Evolutionary conservation across 2,888 invertebrate genomes (phyloP).

Genomic region (Lithophane semibrunnea): DNA sequence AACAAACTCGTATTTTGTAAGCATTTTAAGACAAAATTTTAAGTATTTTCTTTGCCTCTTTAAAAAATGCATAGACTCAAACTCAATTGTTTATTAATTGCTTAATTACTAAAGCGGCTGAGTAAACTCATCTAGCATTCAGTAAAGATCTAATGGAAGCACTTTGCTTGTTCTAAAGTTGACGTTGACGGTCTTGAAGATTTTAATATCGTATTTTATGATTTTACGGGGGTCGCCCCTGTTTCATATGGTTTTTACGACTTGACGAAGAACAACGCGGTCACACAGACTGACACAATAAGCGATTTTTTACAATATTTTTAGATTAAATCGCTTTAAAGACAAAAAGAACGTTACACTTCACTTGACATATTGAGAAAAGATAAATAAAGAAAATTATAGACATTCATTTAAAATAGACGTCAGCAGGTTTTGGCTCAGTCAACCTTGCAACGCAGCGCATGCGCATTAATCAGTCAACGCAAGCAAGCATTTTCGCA

Average conservation of each 20-base stretch:
- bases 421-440: background rate
- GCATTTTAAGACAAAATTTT: background rate
- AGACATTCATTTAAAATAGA: too few relatives aligned
- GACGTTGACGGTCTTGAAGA: constrained; percentile 5
- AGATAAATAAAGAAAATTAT: too few relatives aligned
- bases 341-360: too few relatives aligned
- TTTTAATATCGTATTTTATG: constrained; percentile 11
- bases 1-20: background rate
- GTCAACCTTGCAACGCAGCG: background rate
- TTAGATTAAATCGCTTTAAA: background rate
- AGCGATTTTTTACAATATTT: background rate
- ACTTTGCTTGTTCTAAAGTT: constrained; percentile 19
- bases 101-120: constrained; percentile 36
- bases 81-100: constrained; percentile 22
- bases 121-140: constrained; percentile 38
- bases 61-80: constrained; percentile 1
- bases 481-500: constrained; percentile 28
- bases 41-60: background rate
- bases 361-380: too few relatives aligned
- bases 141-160: constrained; percentile 24
- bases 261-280: background rate
- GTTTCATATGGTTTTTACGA: background rate
- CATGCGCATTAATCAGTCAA: background rate
- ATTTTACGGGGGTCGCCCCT: background rate
- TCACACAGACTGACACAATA: background rate